Conservation (phyloP, 2,888 invertebrate genomes). For the Eristalinus sepulchralis region DNA sequence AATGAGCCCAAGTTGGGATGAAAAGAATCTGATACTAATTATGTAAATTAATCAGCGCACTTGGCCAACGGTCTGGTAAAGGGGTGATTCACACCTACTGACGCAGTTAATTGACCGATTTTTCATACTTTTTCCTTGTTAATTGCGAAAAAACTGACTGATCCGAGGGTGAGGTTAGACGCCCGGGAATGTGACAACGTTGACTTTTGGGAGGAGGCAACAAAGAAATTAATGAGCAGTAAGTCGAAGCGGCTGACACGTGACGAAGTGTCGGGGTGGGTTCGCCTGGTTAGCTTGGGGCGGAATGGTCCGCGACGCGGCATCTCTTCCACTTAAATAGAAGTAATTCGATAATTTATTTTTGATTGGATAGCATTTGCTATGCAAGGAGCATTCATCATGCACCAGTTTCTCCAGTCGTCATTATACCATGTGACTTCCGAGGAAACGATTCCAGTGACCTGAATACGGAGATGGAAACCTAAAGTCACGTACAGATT, state of each 20-base stretch:
- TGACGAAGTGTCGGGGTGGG: slow-evolving; percentile 55
- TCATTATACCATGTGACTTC: neutral
- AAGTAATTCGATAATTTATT: slow-evolving; percentile 50
- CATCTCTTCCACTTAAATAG: slow-evolving; percentile 32
- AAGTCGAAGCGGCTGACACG: slow-evolving; percentile 46
- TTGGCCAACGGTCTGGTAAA: slow-evolving; percentile 11
- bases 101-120: slow-evolving; percentile 59
- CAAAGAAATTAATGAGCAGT: slow-evolving; percentile 46
- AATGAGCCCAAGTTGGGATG: neutral
- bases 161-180: slow-evolving; percentile 18
- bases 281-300: neutral
- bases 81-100: slow-evolving; percentile 49
- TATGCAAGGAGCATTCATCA: neutral
- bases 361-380: neutral
- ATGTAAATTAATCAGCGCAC: slow-evolving; percentile 64
- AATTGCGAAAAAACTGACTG: slow-evolving; percentile 27
- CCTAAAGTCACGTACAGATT: slow-evolving; percentile 63
- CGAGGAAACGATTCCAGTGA: slow-evolving; percentile 22
- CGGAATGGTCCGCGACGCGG: neutral
- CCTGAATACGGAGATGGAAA: slow-evolving; percentile 31
- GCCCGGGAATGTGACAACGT: neutral
- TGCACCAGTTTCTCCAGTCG: neutral
- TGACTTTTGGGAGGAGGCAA: neutral
- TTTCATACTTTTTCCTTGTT: slow-evolving; percentile 17
- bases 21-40: slow-evolving; percentile 68